phyloP scores from a whole-genome alignment of 2,797 vertebrate genomes.

The Microctenopoma stevenorrisi region DNA sequence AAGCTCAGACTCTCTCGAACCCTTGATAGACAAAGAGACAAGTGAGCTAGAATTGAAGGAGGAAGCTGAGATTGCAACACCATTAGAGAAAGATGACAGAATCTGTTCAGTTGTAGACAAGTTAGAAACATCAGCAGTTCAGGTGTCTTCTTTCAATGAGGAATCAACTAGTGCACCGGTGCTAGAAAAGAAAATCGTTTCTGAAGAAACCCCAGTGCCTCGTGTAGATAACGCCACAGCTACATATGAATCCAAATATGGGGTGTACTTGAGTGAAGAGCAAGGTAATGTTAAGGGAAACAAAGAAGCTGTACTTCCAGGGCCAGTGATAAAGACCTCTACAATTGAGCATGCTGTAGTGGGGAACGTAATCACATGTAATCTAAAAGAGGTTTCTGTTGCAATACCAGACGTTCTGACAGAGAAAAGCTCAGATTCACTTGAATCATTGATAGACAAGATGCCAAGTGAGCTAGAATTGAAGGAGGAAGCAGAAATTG shows the following conservation, averaged over 20 bases:
- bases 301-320: conserved; percentile 27
- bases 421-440: conserved; percentile 29
- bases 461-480: conserved; percentile 23
- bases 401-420: conserved; percentile 33
- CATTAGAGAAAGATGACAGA: conserved; percentile 30
- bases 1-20: conserved; percentile 42
- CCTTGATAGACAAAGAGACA: conserved; percentile 19
- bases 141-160: conserved; percentile 33
- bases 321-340: conserved; percentile 23
- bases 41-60: conserved; percentile 43
- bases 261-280: conserved; percentile 23
- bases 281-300: conserved; percentile 33
- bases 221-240: conserved; percentile 22
- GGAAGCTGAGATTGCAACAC: conserved; percentile 51
- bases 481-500: conserved; percentile 54
- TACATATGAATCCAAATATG: conserved; percentile 46
- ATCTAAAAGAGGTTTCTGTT: conserved; percentile 32
- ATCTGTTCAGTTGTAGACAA: conserved; percentile 34
- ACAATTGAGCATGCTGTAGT: conserved; percentile 15
- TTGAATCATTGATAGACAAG: conserved; percentile 38
- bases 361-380: conserved; percentile 28
- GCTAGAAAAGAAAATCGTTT: conserved; percentile 27
- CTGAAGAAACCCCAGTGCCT: conserved; percentile 8
- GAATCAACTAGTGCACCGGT: conserved; percentile 22
- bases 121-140: conserved; percentile 42